A percentile compares a stretch with the other conserved stretches of the same genome.
Conservation (phyloP, 2,797 vertebrate genomes). For the Syngnathus acus region DNA sequence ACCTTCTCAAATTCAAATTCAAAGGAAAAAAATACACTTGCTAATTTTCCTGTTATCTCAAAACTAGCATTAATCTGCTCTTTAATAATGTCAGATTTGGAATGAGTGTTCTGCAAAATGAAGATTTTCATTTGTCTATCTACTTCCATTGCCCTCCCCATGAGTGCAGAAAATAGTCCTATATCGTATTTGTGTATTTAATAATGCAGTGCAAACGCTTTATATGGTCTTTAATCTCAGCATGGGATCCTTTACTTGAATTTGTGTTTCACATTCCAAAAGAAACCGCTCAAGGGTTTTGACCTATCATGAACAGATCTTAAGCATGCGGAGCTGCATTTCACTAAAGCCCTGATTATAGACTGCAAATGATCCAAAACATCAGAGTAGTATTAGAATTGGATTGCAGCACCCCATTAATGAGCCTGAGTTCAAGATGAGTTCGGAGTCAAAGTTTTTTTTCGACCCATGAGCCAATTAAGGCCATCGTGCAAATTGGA, state of each 20-base stretch:
- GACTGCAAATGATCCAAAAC: conserved; percentile 20
- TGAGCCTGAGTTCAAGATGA: conserved; percentile 23
- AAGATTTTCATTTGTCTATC: neutral
- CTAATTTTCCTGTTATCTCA: neutral
- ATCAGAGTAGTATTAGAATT: conserved; percentile 31
- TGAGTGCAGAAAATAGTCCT: neutral
- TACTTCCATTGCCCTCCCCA: neutral
- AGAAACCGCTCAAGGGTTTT: conserved; percentile 1
- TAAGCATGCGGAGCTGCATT: neutral
- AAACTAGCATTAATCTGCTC: too few relatives aligned
- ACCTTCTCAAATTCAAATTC: too few relatives aligned
- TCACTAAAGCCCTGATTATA: conserved; percentile 20
- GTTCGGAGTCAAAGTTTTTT: conserved; percentile 8
- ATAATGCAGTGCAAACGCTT: neutral
- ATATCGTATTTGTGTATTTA: too few relatives aligned
- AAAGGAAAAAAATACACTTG: neutral
- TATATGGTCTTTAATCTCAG: conserved; percentile 6
- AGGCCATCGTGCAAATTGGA: neutral
- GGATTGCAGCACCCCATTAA: conserved; percentile 29
- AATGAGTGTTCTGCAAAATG: neutral
- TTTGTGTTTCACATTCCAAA: conserved; percentile 18
- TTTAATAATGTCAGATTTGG: neutral
- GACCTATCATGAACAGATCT: neutral
- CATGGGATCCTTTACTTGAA: conserved; percentile 6
- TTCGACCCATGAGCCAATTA: neutral